Percentiles rank a stretch among this genome's conserved stretches.
Evolutionary conservation across 2,797 vertebrate species (phyloP).

Genomic region (Mus spretus): DNA sequence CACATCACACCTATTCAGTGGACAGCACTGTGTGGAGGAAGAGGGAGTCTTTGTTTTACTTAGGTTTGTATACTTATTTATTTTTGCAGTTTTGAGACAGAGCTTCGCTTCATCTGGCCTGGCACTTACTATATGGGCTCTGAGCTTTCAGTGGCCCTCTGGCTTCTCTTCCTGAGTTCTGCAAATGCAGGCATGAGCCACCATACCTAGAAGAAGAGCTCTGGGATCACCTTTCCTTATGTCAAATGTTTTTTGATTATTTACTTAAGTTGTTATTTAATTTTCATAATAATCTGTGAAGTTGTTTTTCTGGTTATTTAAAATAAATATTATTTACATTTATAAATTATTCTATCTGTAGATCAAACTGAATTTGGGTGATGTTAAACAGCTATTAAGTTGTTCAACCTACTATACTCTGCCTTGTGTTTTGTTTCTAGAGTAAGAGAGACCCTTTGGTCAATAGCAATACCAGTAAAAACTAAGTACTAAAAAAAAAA

Average conservation of each 20-base stretch:
- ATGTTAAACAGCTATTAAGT: neutral
- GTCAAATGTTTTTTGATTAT: neutral
- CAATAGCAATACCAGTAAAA: neutral
- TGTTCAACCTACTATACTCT: neutral
- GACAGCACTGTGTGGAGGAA: neutral
- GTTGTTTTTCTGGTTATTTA: neutral
- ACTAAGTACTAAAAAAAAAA: neutral
- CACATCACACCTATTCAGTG: neutral
- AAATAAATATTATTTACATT: neutral
- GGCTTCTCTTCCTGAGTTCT: neutral
- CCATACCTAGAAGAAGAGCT: neutral
- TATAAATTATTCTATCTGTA: slow-evolving; percentile 24
- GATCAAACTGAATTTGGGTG: neutral
- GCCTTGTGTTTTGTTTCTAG: neutral
- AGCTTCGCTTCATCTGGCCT: neutral
- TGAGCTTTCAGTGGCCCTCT: neutral
- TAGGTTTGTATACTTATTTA: neutral
- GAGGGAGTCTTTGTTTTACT: neutral
- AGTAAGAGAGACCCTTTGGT: neutral
- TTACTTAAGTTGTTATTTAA: slow-evolving; percentile 33
- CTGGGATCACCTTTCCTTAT: neutral
- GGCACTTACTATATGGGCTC: neutral
- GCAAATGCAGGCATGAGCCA: neutral
- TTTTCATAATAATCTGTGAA: neutral
- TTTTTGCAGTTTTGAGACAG: neutral